phyloP scores from a whole-genome alignment of 2,113 vertebrate genomes.

The Tauraco erythrolophus region DNA sequence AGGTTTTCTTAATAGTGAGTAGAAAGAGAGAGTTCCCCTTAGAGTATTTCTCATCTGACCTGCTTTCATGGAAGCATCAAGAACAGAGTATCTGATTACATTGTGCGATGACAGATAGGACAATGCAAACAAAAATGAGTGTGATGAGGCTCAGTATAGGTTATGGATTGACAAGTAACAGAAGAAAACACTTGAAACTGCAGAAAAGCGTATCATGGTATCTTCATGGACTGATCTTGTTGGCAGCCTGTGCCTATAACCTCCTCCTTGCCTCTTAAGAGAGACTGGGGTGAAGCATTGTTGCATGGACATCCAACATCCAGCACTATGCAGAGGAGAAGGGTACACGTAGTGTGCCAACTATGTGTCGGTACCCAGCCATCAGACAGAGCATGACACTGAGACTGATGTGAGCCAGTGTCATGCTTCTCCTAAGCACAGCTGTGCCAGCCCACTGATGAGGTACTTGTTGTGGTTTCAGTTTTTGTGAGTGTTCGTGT shows the following conservation, averaged over 20 bases:
- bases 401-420: neutral
- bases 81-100: neutral
- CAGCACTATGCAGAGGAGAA: neutral
- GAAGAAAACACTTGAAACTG: neutral
- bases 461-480: neutral
- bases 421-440: neutral
- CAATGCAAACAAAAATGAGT: neutral
- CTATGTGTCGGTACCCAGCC: neutral
- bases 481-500: neutral
- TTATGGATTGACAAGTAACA: neutral
- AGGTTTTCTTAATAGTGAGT: neutral
- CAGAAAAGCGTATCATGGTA: neutral
- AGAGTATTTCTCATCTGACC: neutral
- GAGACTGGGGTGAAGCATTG: fast-evolving
- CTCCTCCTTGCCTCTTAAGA: neutral
- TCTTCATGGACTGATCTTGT: neutral
- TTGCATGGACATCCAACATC: neutral
- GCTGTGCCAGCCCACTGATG: neutral
- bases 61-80: neutral
- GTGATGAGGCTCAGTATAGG: neutral
- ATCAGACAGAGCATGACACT: neutral
- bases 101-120: neutral
- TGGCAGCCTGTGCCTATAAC: fast-evolving
- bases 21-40: neutral
- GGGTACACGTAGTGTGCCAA: neutral